phyloP scores from a whole-genome alignment of 2,113 vertebrate species.

The Cyprinodon variegatus region DNA sequence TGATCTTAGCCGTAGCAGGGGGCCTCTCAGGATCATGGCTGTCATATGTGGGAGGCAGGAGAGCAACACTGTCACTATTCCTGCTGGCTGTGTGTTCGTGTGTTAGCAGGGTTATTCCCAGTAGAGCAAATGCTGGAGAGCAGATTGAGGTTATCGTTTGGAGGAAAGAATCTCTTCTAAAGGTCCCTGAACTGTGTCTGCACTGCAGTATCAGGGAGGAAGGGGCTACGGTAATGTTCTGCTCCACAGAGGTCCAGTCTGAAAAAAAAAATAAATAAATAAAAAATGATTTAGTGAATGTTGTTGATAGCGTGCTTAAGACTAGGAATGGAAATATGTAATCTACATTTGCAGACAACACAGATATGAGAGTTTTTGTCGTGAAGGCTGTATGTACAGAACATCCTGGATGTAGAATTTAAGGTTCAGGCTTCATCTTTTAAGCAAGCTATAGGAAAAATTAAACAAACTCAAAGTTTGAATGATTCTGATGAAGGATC shows the following conservation, averaged over 20 bases:
- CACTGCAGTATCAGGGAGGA: slow-evolving; percentile 26
- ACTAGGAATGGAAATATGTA: slow-evolving; percentile 11
- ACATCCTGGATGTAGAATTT: slow-evolving; percentile 38
- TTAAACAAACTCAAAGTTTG: slow-evolving; percentile 10
- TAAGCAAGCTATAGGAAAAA: slow-evolving; percentile 26
- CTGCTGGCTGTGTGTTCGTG: slow-evolving; percentile 23
- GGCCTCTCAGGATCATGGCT: slow-evolving; percentile 65
- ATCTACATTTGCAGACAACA: slow-evolving; percentile 24
- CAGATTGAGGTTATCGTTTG: slow-evolving; percentile 26
- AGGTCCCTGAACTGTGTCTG: slow-evolving; percentile 26
- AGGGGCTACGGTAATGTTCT: slow-evolving; percentile 17
- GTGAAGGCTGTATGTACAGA: slow-evolving; percentile 9
- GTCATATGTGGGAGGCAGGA: slow-evolving; percentile 42
- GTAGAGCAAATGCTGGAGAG: slow-evolving; percentile 33
- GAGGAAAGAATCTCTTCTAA: slow-evolving; percentile 35
- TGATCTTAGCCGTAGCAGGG: slow-evolving; percentile 44
- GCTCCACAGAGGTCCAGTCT: slow-evolving; percentile 14
- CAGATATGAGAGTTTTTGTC: slow-evolving; percentile 33
- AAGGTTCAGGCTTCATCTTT: slow-evolving; percentile 35
- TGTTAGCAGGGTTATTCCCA: slow-evolving; percentile 39
- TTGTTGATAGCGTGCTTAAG: slow-evolving; percentile 31
- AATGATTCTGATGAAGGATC: slow-evolving; percentile 26
- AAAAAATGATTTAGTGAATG: slow-evolving; percentile 5
- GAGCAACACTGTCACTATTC: slow-evolving; percentile 51
- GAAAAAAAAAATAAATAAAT: slow-evolving; percentile 19